Evolutionary conservation across 2,888 invertebrate genomes (phyloP), one percentile per base, ranked within the genome.

Genomic region (Himalopsyche tibetana): DNA sequence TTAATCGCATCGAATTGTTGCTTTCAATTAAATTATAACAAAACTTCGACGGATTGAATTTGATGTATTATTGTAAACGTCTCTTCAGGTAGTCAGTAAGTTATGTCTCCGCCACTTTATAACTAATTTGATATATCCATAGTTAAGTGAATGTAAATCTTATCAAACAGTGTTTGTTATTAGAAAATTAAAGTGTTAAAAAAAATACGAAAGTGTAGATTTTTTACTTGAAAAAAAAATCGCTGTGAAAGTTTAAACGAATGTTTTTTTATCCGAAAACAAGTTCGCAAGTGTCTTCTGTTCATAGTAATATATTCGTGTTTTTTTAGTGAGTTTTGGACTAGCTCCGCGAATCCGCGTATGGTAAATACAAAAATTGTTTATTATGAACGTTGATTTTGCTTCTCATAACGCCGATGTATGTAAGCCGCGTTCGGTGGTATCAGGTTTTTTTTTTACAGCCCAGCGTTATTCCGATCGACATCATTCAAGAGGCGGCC

Each of bases 351-450:
- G 38, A 74, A 51, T 74, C 36, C 74, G 36, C 74, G 38, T 74
- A 74, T 74, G 74, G 74, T 74, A 74, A 74, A 74, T 74, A 74
- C 74, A 74, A 74, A 51, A 74, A 74, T 15, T 74, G 74, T 38
- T 74, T 74, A 74, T 36, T 74, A 74, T 19, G 36, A 74, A 5
- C 36, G 74, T 1, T 8, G 36, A 74, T 74, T 74, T 74, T 74
- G 36, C 38, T 74, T 74, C 38, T 74, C 74, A 74, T 28, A 69
- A 63, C 36, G 11, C 36, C 28, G 69, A 19, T 69, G 69, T 28
- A 28, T 69, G 69, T 28, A 12, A 36, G 74, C 74, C 69, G 36
- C 12, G 74, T 15, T 74, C 36, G 74, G 12, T 38, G 74, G 12
- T 74, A 15, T 38, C 36, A 74, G 74, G 69, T 28, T 74, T 74